Conservation (phyloP, 1,140 invertebrate genomes). For the Drosophila nasuta region DNA sequence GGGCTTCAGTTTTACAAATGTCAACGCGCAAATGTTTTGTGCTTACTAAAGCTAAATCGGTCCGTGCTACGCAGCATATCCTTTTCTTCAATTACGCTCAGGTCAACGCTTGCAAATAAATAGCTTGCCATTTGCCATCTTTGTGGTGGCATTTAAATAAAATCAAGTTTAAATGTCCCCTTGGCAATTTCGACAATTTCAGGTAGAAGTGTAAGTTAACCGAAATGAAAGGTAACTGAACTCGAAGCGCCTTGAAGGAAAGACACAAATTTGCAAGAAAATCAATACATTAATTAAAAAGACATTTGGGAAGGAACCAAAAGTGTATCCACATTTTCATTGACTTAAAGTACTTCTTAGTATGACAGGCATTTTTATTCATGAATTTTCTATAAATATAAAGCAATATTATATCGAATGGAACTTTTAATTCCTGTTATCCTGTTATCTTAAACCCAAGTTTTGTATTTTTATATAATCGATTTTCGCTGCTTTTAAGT, state of each 20-base stretch:
- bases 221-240: background rate
- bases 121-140: constrained; percentile 49
- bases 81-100: constrained; percentile 40
- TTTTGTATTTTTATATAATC: background rate
- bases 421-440: too few relatives aligned
- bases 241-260: background rate
- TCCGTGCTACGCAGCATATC: constrained; percentile 9
- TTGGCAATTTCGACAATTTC: constrained; percentile 7
- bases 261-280: background rate
- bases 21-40: constrained; percentile 58
- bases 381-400: too few relatives aligned
- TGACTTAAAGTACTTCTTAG: too few relatives aligned
- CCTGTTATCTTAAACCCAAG: background rate
- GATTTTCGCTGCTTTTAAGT: background rate
- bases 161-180: constrained; percentile 26
- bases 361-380: too few relatives aligned
- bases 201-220: constrained; percentile 12
- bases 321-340: too few relatives aligned
- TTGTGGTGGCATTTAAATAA: constrained; percentile 47
- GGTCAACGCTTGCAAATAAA: constrained; percentile 55
- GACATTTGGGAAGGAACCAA: background rate
- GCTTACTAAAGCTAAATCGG: constrained; percentile 18
- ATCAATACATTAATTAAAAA: background rate
- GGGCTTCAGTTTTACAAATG: constrained; percentile 62
- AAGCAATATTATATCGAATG: too few relatives aligned